phyloP scores from a whole-genome alignment of 2,888 invertebrate genomes.

The Xylota sylvarum region DNA sequence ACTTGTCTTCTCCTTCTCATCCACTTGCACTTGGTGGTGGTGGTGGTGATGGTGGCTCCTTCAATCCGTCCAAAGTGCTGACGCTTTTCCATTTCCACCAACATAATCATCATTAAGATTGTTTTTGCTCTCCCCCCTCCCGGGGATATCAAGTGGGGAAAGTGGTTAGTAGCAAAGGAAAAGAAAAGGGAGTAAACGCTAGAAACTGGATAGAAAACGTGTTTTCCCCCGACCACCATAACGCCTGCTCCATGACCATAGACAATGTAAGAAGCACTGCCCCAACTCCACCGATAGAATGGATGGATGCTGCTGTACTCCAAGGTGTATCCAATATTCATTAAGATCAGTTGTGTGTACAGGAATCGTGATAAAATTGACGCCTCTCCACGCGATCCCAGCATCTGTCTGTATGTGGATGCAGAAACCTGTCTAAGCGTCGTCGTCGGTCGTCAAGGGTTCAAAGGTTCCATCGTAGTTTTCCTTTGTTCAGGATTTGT shows the following conservation, averaged over 20 bases:
- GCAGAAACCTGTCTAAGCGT: conserved; percentile 50
- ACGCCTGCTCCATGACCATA: neutral
- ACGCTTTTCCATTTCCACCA: conserved; percentile 63
- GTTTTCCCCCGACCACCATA: conserved; percentile 3
- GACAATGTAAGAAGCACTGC: conserved; percentile 4
- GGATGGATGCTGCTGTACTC: conserved; percentile 21
- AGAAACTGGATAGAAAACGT: conserved; percentile 71
- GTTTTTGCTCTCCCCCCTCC: neutral
- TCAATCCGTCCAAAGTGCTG: conserved; percentile 17
- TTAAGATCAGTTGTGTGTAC: conserved; percentile 58
- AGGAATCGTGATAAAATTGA: conserved; percentile 68
- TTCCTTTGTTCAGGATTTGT: conserved; percentile 67
- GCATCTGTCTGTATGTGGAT: conserved; percentile 21
- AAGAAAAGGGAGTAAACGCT: conserved; percentile 67
- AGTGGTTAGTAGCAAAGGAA: conserved; percentile 3
- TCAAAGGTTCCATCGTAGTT: conserved; percentile 37
- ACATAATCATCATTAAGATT: conserved; percentile 61
- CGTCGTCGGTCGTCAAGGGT: conserved; percentile 25
- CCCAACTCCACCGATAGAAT: conserved; percentile 47
- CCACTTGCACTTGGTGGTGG: conserved; percentile 23
- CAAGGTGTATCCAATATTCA: conserved; percentile 50
- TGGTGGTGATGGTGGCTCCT: conserved; percentile 16
- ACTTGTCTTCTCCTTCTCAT: conserved; percentile 7
- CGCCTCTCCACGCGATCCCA: conserved; percentile 34
- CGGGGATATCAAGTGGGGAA: neutral